A percentile compares a stretch with the other conserved stretches of the same genome.
Evolutionary conservation across 2,797 vertebrate species (phyloP).

Genomic region (Syngnathus rostellatus): DNA sequence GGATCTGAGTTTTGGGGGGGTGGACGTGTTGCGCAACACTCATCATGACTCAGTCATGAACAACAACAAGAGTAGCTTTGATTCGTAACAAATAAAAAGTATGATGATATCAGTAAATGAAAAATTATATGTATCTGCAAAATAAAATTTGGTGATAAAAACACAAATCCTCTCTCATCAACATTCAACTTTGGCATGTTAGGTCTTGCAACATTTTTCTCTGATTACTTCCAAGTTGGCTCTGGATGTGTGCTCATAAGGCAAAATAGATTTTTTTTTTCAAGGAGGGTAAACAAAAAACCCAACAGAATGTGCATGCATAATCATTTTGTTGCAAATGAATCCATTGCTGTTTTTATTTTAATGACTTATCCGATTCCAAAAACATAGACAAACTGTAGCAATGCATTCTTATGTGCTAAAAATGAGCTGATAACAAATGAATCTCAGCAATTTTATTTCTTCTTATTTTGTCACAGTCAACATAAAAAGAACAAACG

Average conservation of each 20-base stretch:
- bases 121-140: not conserved
- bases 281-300: too few species aligned
- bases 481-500: not conserved
- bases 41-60: not conserved
- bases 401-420: not conserved
- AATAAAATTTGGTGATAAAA: too few species aligned
- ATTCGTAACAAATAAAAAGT: not conserved
- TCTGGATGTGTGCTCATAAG: not conserved
- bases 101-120: not conserved
- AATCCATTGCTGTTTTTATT: not conserved
- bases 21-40: slow-evolving; percentile 1
- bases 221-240: not conserved
- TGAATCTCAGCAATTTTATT: not conserved
- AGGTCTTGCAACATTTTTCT: not conserved
- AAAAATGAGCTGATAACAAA: slow-evolving; percentile 1
- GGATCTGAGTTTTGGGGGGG: not conserved
- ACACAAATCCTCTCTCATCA: too few species aligned
- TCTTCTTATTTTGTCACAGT: not conserved
- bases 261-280: too few species aligned
- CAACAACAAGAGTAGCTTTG: not conserved
- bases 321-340: too few species aligned
- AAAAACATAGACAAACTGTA: too few species aligned
- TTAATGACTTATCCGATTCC: not conserved
- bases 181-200: not conserved
- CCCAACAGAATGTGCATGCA: not conserved